Evolutionary conservation across 92 coral and sea anemone genomes (phyloP), one percentile per base, ranked within the genome.

Genomic region (Montipora capitata): DNA sequence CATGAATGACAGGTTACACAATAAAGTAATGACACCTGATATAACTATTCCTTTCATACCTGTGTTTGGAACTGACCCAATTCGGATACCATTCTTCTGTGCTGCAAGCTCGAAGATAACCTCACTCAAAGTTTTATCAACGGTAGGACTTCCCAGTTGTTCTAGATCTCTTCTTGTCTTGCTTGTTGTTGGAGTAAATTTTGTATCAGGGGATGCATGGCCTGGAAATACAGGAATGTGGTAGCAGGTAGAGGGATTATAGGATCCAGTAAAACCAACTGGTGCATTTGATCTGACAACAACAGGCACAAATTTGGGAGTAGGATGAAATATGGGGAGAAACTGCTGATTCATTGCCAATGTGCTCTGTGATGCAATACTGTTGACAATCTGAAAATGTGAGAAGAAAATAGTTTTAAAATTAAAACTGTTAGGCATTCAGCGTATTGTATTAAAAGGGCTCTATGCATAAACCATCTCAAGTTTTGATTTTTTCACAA

Each of bases 51-150:
- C 49, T 74, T 41, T 10, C n/a, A 20, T 74, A 85, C 87, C 91
- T 85, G 57, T 76, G n/a, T 70, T 84, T 39, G 75, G 79, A 13
- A 68, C 68, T 62, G 74, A 72, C 10, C 91, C 82, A 44, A 94
- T 74, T 79, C 77, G 89, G 76, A 94, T 94, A 3, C 97, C 97
- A 74, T 89, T 85, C 64, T 91, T 90, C 56, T 71, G 81, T n/a
- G 97, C 97, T 10, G 89, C 89, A 18, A 72, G 79, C 84, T 80
- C 78, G 77, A 92, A 92, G 43, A 58, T 64, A 61, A 74, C 12
- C 9, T 79, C 68, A 10, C 42, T 52, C 18, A 8, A 45, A 10
- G 8, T 42, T 16, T 71, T 48, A 48, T 48, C 52, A 48, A 1
- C 67, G 16, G 58, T 68, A 10, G 80, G 12, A 51, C 68, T 35